Base-by-base conservation (phyloP, 2,888 invertebrate genomes). In the Crematogaster levior region DNA sequence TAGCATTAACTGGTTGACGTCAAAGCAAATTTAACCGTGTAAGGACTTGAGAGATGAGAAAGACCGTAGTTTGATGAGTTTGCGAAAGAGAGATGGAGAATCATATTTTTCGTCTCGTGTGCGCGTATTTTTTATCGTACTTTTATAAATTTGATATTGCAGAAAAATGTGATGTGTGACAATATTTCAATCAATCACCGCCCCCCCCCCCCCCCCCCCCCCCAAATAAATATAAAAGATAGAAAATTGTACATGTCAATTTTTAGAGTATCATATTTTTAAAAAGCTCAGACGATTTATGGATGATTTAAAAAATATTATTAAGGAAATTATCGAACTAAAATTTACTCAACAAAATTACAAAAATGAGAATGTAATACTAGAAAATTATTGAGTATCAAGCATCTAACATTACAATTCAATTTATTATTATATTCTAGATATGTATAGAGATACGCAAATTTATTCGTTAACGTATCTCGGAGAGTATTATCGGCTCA, bases 21-120 rank as follows among this genome's bases (percentile, higher is more conserved):
- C 51, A 66, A 65, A 77, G 75, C 51, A 53, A 68, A 77, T 56
- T 18, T 40, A 53, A 56, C 18, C 40, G 15, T 27, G 30, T 53
- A 30, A 66, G 51, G 43, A 77, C 7, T 30, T 21, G 37, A 21
- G 37, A 63, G 24, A 40, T 0, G 34, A 34, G 30, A 30, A 3
- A 75, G 27, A 27, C 15, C 30, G 27, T 30, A 53, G n/a, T 10
- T 63, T 63, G 18, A 77, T 21, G 40, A 68, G 21, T 34, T 53
- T 53, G 21, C 30, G 40, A 53, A 34, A 77, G 68, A 27, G 15
- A 63, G 61, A 30, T 63, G 40, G 21, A 27, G 15, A n/a, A 5
- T 65, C 7, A 30, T 63, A 37, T 65, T 65, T 65, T 21, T 27
- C 15, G 18, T 63, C 7, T 1, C 12, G 30, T 15, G 21, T 18